Base-by-base conservation (phyloP, 1,140 invertebrate species). In the Trigoniulus corallinus region DNA sequence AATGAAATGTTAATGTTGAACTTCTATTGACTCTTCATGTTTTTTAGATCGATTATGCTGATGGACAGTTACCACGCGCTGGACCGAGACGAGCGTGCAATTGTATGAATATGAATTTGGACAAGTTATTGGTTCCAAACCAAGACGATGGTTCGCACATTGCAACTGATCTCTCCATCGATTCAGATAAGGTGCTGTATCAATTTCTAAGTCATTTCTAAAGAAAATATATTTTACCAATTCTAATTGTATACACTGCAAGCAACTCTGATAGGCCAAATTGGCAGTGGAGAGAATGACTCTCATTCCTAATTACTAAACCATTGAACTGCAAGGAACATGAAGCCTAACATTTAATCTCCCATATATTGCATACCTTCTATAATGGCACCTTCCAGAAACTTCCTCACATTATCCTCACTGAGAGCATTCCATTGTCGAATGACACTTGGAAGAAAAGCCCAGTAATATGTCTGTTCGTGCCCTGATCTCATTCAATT, bases 11-110 rank as follows among this genome's bases (percentile, higher is more conserved):
- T n/a, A n/a, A n/a, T n/a, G n/a, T n/a, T n/a, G n/a, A n/a, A n/a
- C n/a, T n/a, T n/a, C n/a, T 47, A 7, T 24, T 47, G 4, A 12
- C 39, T 47, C 4, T 47, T 47, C 56, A 56, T 57, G 61, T 58
- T 48, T 76, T 72, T 46, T 72, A 85, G 82, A 83, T 85, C 66
- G 82, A 84, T 64, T 84, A 84, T 66, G 80, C 81, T 54, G 81
- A 84, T 71, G 74, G 78, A 40, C 75, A 80, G 59, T 67, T 67
- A 53, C 66, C 67, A 71, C 58, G 72, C 62, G 29, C 29, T 34
- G 65, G 71, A 62, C 71, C 68, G 66, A 59, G 68, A 62, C 65
- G 60, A 52, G 54, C 56, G 53, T 64, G 29, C 29, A 7, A 34
- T 15, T 7, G 58, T 58, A 58, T 65, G 56, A 62, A 64, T 53